A percentile compares a stretch with the other conserved stretches of the same genome.
These are phyloP conservation scores for Aix galericulata DNA, from an alignment of 2,113 vertebrate species.

Conservation along the genomic window DNA sequence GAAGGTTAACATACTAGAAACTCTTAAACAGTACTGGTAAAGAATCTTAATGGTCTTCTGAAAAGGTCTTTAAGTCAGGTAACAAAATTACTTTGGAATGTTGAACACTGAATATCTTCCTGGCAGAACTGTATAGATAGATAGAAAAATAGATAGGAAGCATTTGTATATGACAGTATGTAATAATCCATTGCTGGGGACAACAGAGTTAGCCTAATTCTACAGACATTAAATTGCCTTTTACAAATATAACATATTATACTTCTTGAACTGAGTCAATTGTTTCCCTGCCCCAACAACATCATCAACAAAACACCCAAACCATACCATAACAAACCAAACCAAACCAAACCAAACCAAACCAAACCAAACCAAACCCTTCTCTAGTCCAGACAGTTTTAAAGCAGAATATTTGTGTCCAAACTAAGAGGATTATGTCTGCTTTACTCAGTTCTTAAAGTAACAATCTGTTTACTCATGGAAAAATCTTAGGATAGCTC, in stretches of 20 bases:
- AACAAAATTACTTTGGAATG: not conserved
- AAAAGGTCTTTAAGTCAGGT: not conserved
- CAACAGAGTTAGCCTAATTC: not conserved
- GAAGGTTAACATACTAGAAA: constrained; percentile 6
- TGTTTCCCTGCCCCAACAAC: rapidly evolving
- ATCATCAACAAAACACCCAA: not conserved
- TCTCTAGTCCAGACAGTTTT: not conserved
- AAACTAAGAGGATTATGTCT: not conserved
- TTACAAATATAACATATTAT: not conserved
- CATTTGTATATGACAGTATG: not conserved
- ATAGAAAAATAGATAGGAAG: not conserved
- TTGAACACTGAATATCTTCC: not conserved
- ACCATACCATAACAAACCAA: not conserved
- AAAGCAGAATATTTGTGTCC: not conserved
- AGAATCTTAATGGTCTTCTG: constrained; percentile 3
- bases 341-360: not conserved
- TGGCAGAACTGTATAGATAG: not conserved
- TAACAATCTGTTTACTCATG: not conserved
- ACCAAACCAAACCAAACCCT: not conserved
- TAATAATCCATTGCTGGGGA: not conserved
- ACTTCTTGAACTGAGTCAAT: not conserved
- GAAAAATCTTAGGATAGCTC: not conserved
- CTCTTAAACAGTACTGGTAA: not conserved
- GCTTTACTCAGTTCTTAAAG: not conserved
- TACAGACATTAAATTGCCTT: not conserved